Evolutionary conservation across 2,888 invertebrate species (phyloP), one percentile per base, ranked within the genome.

Genomic region (Napeogenes inachia): DNA sequence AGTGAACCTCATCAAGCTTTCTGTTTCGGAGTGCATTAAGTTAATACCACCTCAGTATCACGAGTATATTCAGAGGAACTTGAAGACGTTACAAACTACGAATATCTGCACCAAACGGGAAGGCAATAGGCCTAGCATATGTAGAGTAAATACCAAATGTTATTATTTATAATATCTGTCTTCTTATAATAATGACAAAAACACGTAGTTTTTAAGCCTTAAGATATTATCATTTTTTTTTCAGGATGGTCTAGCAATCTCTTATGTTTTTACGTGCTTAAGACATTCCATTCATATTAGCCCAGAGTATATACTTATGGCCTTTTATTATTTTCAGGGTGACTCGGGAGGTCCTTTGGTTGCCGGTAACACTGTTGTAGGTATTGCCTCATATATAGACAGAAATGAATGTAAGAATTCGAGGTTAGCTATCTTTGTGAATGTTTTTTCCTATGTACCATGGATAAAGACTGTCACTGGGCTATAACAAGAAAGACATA

Each of bases 301-400:
- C 32, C 32, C 30, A 10, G 42, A 42, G 42, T 10, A 42, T 42
- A 38, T 6, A 38, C 38, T 6, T 38, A 6, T 38, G 3, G 2
- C 8, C 38, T 38, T 6, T 4, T 38, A 38, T 38, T 8, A 38
- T 46, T 62, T 66, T 54, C 69, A 74, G 74, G 74, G 72, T 45
- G 71, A 73, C 42, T 73, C 74, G 0, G 74, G 74, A 2, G 63
- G 72, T 50, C 73, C 72, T 1, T 54, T 74, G 10, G 57, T 66
- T 1, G 60, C 67, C 42, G 62, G 54, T 4, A 62, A 68, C 10
- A 60, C 62, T 0, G 12, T 74, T 13, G 62, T 71, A 2, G 74
- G 74, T 0, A n/a, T 74, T 2, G 70, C 67, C 0, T 73, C 73
- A 1, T 72, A 57, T 47, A 66, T 64, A 13, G 65, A 61, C 12